Evolutionary conservation across 2,113 vertebrate species (phyloP), one percentile per base, ranked within the genome.

Genomic region (Heterochromis multidens): DNA sequence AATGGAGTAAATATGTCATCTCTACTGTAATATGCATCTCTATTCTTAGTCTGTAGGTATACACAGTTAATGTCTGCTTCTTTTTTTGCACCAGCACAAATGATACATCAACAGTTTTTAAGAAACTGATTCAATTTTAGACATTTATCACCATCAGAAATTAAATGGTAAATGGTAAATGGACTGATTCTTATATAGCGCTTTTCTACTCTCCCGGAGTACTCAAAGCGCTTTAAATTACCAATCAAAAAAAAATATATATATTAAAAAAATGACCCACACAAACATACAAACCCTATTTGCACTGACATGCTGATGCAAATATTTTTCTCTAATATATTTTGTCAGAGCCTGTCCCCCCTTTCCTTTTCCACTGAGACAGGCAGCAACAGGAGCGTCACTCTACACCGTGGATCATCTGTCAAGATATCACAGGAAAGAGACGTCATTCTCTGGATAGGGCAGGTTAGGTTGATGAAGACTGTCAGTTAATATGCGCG

Each of bases 361-460:
- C 1, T 2, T 17, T 37, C 29, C n/a, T 54, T 46, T 52, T 40
- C 17, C 27, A 16, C 78, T 6, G 63, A 92, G 93, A 93, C 93
- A 87, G 91, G 93, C 93, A 91, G 93, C 19, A 74, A 92, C 93
- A 94, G 91, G 88, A 93, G 72, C 4, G 92, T 77, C 90, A 95
- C 63, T 58, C 86, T 83, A 94, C 92, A 93, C 93, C 86, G 3
- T 40, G 58, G 91, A 93, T 95, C 95, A 92, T 90, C 93, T 95
- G 90, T 94, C 94, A 95, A 84, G 86, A 94, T 87, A 91, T 86
- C 94, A 91, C 33, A 57, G 88, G 87, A 92, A 91, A 90, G 80
- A 79, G 78, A 90, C 92, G 91, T 95, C 94, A 95, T 89, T 61
- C 82, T 87, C 87, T 79, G 27, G 79, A 92, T 91, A 62, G 77